Base-by-base conservation (phyloP, 2,797 vertebrate species). In the Anguilla anguilla region DNA sequence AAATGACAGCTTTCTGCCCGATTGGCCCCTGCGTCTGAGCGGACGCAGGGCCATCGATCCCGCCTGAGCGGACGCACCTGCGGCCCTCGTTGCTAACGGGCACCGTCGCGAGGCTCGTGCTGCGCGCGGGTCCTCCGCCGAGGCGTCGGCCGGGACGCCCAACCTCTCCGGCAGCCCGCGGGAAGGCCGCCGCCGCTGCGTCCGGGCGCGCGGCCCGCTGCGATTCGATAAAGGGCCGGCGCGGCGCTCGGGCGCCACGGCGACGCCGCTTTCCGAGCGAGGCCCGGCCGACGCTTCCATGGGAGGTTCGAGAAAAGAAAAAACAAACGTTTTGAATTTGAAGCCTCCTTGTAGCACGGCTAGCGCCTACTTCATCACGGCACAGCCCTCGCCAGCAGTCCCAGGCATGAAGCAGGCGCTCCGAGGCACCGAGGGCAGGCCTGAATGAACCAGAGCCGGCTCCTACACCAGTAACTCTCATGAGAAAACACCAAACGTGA, bases 11-110 rank as follows among this genome's bases (percentile, higher is more conserved):
- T 4, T 7, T 84, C 9, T 7, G 22, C 64, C 64, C n/a, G 7
- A 85, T 55, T 88, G 46, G 31, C 39, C 85, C 55, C 64, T 13
- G 43, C 31, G 25, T 11, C 25, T 35, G 64, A 74, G 15, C 2
- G n/a, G 64, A n/a, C 15, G 2, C 43, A 72, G 6, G 55, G 3
- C 53, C 51, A 85, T 88, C 49, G 87, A 88, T 85, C 64, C 43
- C 79, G 2, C 79, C 61, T 53, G 22, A 35, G 49, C 28, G 15
- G 53, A 55, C 1, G 11, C 83, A 84, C 53, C 83, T 57, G 51
- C 28, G 83, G 19, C 51, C 79, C 83, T 84, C 53, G 6, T 22
- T 10, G 51, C 57, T 84, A 35, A 28, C 28, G 10, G 28, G 83
- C 28, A 57, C 17, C 4, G 51, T 9, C 15, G 55, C 22, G 9